These are phyloP conservation scores for Rhabdornis inornatus DNA, from an alignment of 2,113 vertebrate species.

Conservation along the genomic window DNA sequence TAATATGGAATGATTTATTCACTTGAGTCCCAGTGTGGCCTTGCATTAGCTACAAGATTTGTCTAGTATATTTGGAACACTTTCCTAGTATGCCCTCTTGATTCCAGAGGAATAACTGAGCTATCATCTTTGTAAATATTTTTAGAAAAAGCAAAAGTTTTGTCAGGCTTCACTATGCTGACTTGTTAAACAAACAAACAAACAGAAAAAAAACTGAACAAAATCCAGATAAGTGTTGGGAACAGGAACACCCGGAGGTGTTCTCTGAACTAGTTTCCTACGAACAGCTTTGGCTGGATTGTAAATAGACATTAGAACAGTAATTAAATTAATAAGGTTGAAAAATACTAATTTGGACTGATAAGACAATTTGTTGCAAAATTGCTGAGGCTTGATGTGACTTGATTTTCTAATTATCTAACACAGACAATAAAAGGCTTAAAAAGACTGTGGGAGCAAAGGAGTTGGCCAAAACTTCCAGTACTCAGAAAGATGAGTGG, in stretches of 20 bases:
- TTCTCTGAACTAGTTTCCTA: background rate
- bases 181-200: background rate
- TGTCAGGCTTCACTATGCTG: background rate
- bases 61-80: background rate
- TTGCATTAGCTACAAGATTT: background rate
- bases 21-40: background rate
- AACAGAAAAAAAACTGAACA: no score
- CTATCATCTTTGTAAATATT: background rate
- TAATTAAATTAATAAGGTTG: background rate
- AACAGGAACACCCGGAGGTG: rapidly evolving
- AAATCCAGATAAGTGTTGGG: background rate
- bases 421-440: background rate
- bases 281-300: background rate
- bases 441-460: background rate
- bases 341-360: background rate
- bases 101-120: background rate
- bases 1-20: background rate
- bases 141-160: background rate
- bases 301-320: background rate
- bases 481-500: background rate
- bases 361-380: background rate
- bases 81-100: background rate
- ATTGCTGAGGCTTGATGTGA: background rate
- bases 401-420: background rate
- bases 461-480: background rate